Base-by-base conservation (phyloP, 2,113 vertebrate species). In the Epinephelus lanceolatus region DNA sequence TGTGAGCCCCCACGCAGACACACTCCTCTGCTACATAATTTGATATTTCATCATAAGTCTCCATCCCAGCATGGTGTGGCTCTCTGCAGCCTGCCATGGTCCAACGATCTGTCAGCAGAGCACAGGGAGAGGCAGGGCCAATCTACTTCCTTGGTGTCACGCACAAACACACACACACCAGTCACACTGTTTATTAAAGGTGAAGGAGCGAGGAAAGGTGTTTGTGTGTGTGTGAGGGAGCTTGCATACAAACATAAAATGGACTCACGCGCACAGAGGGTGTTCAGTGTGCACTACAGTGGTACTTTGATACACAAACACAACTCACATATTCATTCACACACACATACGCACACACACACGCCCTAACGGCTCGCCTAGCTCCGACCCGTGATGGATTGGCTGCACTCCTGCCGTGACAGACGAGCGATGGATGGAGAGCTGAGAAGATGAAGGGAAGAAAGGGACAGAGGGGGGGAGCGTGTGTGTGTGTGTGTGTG, bases 301-400 rank as follows among this genome's bases (percentile, higher is more conserved):
- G 55, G 40, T 55, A 45, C 69, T 80, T 78, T 81, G 71, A 84
- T 83, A 73, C 81, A 76, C 75, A 83, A 81, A 87, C 84, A 82
- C 71, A 66, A 76, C 72, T 77, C 84, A 60, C 77, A 84, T 84
- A 84, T 87, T 69, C 88, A 77, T 59, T 71, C 76, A 68, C 76
- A 66, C 60, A 14, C 80, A 1, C 78, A 42, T 65, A 40, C 75
- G 30, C 71, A 88, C 78, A 42, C 71, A 88, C 78, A 49, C 68
- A 40, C 60, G 57, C 83, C 78, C 89, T 62, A 9, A 83, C 82
- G 55, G 77, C 65, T 89, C 56, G 89, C 91, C 81, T 74, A 62
- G 86, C 89, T 86, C 84, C 82, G 91, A 95, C 92, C 93, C 78
- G 81, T 96, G 95, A 96, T 95, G 94, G 95, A 96, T 96, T 96